Evolutionary conservation across 1,140 invertebrate genomes (phyloP), one percentile per base, ranked within the genome.

Genomic region (Heliconius nattereri): DNA sequence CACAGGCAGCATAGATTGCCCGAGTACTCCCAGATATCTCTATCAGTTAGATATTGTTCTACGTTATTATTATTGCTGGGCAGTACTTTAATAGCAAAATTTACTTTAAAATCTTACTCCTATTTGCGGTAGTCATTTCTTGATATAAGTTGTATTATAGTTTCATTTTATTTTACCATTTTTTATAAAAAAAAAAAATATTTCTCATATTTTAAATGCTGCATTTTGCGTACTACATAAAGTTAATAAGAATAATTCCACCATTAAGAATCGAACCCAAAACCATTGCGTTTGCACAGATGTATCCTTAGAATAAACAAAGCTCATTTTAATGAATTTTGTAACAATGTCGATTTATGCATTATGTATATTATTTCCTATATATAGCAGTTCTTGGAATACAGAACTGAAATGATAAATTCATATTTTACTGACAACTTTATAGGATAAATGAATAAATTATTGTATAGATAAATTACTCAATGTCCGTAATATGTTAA

Each of bases 11-110:
- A 85, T 78, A 84, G 84, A 85, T 85, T 83, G 84, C 75, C 81
- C 83, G 84, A 82, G 83, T 85, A 83, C 77, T 75, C 75, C 73
- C 76, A 75, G 83, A 84, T 85, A 85, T 85, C 83, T 84, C 71
- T 79, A 83, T 83, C 83, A 82, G 83, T 76, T 76, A 85, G 84
- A 85, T 85, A 85, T 84, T 85, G 83, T 85, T 85, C 78, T 82
- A 85, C 84, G 84, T 84, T 85, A 85, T 85, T 85, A 84, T 85
- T 82, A 82, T 75, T 82, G 84, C 81, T 77, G 78, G 78, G 79
- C 49, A 49, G 32, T 71, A 71, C 71, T 71, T 71, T 71, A 71
- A 71, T 71, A 20, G 70, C 35, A 26, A 23, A n/a, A 71, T 60
- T 79, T 79, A 81, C 78, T 81, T 81, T 76, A 78, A 57, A 74